phyloP scores from a whole-genome alignment of 2,113 vertebrate species.

The Panthera tigris region DNA sequence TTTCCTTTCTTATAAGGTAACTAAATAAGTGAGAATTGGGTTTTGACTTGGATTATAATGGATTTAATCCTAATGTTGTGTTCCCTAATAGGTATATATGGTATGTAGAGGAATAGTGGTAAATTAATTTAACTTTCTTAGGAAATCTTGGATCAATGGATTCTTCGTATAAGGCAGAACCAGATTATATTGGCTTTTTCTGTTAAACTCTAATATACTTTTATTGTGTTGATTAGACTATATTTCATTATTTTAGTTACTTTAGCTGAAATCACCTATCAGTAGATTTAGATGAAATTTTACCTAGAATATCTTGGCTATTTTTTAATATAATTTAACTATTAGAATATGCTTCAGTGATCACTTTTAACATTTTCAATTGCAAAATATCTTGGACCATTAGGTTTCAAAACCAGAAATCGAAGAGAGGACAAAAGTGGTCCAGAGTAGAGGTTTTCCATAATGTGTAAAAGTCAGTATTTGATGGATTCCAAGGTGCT shows the following conservation, averaged over 20 bases:
- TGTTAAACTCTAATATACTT: background rate
- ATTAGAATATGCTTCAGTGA: background rate
- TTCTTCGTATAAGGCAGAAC: background rate
- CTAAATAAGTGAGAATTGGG: background rate
- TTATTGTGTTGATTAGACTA: background rate
- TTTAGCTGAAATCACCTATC: background rate
- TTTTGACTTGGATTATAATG: background rate
- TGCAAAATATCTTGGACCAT: background rate
- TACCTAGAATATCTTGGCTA: background rate
- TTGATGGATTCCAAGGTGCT: background rate
- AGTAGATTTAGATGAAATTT: background rate
- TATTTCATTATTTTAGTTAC: conserved; percentile 22
- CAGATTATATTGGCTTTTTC: background rate
- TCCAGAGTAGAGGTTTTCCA: background rate
- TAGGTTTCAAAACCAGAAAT: conserved; percentile 34
- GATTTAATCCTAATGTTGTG: background rate
- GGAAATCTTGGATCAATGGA: background rate
- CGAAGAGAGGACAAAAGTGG: background rate
- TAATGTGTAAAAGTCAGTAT: background rate
- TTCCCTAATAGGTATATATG: background rate
- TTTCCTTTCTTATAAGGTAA: background rate
- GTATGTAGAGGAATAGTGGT: background rate
- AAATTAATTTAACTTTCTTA: background rate
- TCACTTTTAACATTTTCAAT: conserved; percentile 26
- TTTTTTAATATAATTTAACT: background rate